phyloP scores from a whole-genome alignment of 2,113 vertebrate species.

The Passer domesticus region DNA sequence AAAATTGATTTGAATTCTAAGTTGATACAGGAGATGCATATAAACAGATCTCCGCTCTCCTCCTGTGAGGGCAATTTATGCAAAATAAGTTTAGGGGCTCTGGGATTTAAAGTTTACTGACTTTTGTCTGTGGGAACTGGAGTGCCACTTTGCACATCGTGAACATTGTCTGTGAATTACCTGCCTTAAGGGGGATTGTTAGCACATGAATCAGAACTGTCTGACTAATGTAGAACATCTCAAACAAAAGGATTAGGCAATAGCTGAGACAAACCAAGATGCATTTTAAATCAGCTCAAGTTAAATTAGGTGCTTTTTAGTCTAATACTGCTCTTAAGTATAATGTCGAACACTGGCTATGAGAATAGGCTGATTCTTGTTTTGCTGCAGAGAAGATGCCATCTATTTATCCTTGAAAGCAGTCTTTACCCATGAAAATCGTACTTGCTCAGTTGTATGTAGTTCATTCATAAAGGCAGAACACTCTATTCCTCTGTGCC shows the following conservation, averaged over 20 bases:
- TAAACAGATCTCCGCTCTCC: not conserved
- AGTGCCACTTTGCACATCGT: not conserved
- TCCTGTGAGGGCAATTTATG: slow-evolving; percentile 3
- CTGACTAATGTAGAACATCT: slow-evolving; percentile 22
- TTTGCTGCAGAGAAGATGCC: not conserved
- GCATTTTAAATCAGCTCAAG: slow-evolving; percentile 31
- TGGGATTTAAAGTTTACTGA: slow-evolving; percentile 44
- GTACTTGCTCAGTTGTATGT: not conserved
- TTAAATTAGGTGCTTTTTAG: slow-evolving; percentile 9
- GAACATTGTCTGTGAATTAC: slow-evolving; percentile 14
- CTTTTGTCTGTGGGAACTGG: slow-evolving; percentile 15
- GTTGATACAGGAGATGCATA: not conserved
- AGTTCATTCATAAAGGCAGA: slow-evolving; percentile 33
- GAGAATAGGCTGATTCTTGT: not conserved
- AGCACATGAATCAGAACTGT: slow-evolving; percentile 45
- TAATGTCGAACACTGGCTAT: not conserved
- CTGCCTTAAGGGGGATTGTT: slow-evolving; percentile 42
- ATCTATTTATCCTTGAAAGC: slow-evolving; percentile 36
- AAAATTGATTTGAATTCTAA: slow-evolving; percentile 17
- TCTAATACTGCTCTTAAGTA: not conserved
- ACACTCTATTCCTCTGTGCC: slow-evolving; percentile 13
- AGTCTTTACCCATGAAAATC: not conserved
- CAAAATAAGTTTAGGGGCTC: slow-evolving; percentile 34
- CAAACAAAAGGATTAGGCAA: slow-evolving; percentile 48
- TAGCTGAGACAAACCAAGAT: not conserved